phyloP scores from a whole-genome alignment of 2,888 invertebrate genomes.

The Fragum whitleyi region DNA sequence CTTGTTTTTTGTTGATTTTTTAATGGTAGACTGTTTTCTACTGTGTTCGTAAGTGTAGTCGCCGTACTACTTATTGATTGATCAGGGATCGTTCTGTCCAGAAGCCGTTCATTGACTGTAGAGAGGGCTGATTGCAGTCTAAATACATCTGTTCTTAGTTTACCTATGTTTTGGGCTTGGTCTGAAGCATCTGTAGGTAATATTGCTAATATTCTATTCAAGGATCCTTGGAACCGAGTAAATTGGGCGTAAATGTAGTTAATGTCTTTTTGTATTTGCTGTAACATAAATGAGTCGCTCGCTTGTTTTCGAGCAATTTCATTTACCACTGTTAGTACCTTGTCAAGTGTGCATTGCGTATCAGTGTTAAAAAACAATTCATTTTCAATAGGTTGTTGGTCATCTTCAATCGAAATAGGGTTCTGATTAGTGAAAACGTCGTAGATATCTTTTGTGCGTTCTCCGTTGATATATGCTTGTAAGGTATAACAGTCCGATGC shows the following conservation, averaged over 20 bases:
- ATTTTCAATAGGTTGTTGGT: neutral
- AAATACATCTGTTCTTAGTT: too few species aligned
- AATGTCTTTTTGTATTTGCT: neutral
- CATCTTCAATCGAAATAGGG: neutral
- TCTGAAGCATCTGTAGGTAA: neutral
- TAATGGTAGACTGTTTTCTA: too few species aligned
- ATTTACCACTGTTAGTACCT: neutral
- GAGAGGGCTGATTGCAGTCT: too few species aligned
- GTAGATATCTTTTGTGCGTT: constrained; percentile 1
- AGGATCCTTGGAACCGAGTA: neutral
- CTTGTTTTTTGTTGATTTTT: too few species aligned
- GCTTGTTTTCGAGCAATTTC: too few species aligned
- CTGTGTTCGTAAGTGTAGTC: too few species aligned
- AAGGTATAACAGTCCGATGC: constrained; percentile 11
- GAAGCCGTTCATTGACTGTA: too few species aligned
- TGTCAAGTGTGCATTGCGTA: neutral
- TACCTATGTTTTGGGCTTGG: too few species aligned
- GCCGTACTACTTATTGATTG: too few species aligned
- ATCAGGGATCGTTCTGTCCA: too few species aligned
- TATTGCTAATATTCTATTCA: too few species aligned
- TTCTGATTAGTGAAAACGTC: neutral
- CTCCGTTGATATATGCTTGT: too few species aligned
- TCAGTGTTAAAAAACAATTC: neutral
- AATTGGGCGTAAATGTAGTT: neutral
- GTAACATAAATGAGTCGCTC: neutral